Percentiles rank a stretch among this genome's conserved stretches.
Conservation (phyloP, 2,113 vertebrate genomes). For the Pipa parva region DNA sequence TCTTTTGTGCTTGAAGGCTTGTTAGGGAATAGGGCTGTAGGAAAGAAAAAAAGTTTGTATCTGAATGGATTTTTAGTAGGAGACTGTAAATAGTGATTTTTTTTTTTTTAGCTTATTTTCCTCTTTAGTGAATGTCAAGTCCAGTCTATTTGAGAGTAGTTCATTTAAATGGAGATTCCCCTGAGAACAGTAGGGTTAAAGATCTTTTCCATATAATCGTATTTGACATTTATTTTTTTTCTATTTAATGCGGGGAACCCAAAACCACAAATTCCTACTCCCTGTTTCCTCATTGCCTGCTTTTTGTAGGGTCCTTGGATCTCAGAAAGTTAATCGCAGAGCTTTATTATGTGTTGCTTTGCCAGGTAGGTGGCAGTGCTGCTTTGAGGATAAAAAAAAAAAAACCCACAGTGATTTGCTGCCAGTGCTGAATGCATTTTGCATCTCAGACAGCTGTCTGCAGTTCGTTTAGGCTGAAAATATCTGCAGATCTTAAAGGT, state of each 20-base stretch:
- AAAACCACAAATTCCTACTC: not conserved
- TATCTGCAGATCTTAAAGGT: not conserved
- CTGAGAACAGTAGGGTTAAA: no score
- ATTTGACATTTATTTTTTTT: no score
- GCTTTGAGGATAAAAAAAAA: constrained; percentile 1
- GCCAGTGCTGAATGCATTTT: not conserved
- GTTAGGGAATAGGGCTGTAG: not conserved
- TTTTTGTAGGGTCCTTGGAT: not conserved
- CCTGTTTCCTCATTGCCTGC: not conserved
- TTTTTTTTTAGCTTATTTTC: no score
- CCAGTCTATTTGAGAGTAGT: no score
- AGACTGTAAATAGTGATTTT: no score
- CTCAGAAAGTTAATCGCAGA: not conserved
- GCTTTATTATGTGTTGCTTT: not conserved
- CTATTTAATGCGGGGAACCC: no score
- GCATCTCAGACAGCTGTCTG: not conserved
- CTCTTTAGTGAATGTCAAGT: no score
- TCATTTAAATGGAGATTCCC: not conserved
- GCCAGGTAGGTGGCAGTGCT: constrained; percentile 2
- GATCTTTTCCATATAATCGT: not conserved
- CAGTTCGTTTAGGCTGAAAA: not conserved
- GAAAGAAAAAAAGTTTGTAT: no score
- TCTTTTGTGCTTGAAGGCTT: not conserved
- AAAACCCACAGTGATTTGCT: not conserved
- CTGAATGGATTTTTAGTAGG: not conserved